Conservation (phyloP, 2,888 invertebrate species). For the Aspidiotus rigidus region DNA sequence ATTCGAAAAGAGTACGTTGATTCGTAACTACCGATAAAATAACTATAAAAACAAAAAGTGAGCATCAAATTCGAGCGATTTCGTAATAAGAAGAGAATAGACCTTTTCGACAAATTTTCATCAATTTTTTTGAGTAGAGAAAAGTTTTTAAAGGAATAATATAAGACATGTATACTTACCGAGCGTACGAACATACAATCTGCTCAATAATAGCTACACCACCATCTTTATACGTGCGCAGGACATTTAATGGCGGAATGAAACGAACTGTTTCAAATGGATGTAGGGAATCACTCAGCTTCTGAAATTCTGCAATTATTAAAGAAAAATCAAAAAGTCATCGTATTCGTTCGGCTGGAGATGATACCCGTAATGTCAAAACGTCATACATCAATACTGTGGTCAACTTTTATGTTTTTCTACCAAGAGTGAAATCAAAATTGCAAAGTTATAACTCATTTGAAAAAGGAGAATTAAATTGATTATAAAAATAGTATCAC, state of each 20-base stretch:
- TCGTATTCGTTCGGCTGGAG: not conserved
- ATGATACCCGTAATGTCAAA: constrained; percentile 39
- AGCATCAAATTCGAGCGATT: constrained; percentile 34
- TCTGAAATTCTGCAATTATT: constrained; percentile 32
- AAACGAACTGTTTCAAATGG: constrained; percentile 39
- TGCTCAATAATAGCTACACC: constrained; percentile 89
- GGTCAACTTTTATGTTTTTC: no score
- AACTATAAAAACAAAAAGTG: constrained; percentile 43
- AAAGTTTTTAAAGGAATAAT: constrained; percentile 21
- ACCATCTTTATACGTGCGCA: constrained; percentile 59
- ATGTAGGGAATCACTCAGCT: constrained; percentile 39
- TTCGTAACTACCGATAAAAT: constrained; percentile 84
- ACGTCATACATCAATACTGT: no score
- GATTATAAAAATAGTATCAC: no score
- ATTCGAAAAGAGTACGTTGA: constrained; percentile 95
- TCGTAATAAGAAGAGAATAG: no score
- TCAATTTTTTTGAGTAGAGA: no score
- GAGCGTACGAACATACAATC: constrained; percentile 82
- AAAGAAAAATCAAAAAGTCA: not conserved
- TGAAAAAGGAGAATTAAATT: no score
- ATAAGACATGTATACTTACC: constrained; percentile 42
- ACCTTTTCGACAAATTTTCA: no score
- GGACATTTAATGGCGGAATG: constrained; percentile 38
- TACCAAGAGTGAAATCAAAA: no score
- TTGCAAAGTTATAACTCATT: no score